Evolutionary conservation across 2,797 vertebrate species (phyloP).

Genomic region (Hemitrygon akajei): DNA sequence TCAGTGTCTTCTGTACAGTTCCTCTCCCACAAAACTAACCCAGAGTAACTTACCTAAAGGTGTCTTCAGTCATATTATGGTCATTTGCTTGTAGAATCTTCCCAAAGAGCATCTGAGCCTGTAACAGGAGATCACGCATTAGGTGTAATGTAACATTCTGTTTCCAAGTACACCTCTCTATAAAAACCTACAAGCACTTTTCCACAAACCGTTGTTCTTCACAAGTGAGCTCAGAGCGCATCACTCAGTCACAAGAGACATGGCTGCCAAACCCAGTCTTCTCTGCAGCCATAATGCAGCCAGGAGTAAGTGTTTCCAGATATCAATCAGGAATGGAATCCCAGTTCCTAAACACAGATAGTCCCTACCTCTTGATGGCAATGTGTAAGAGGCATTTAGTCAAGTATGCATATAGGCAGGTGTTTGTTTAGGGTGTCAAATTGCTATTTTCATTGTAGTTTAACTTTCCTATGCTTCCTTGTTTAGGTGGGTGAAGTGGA

Average conservation of each 20-base stretch:
- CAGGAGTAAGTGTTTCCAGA: background rate
- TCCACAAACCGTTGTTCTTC: background rate
- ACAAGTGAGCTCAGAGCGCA: background rate
- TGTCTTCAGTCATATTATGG: conserved; percentile 39
- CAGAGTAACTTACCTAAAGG: conserved; percentile 39
- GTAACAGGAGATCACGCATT: conserved; percentile 21
- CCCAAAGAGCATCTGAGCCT: conserved; percentile 62
- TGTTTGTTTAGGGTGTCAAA: too few species aligned
- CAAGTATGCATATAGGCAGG: too few species aligned
- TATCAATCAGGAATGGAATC: background rate
- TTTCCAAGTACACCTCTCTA: background rate
- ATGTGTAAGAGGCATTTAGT: too few species aligned
- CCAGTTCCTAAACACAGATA: background rate
- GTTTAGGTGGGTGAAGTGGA: too few species aligned
- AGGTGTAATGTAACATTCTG: background rate
- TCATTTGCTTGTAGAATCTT: conserved; percentile 41
- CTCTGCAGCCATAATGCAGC: background rate
- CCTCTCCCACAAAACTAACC: background rate
- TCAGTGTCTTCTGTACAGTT: background rate
- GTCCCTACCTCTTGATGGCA: background rate
- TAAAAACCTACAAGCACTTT: background rate
- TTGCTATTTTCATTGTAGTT: too few species aligned
- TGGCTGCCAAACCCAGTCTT: background rate
- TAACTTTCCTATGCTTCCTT: too few species aligned
- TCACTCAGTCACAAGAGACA: too few species aligned